A percentile compares a stretch with the other conserved stretches of the same genome.
Conservation (phyloP, 2,797 vertebrate genomes). For the Amblyraja radiata region DNA sequence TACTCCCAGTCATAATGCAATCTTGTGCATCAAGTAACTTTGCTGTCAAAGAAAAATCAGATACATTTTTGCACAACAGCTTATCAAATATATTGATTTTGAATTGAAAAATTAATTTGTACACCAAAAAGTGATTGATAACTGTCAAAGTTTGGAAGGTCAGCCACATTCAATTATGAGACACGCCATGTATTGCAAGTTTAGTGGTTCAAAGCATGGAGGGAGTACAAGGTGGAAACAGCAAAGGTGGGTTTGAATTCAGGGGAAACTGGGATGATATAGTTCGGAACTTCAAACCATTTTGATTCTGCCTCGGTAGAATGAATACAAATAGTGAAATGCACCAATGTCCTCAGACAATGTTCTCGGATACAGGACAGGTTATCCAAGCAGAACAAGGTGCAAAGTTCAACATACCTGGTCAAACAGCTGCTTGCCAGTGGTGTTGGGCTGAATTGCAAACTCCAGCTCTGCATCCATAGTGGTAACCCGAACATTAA, state of each 20-base stretch:
- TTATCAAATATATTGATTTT: background rate
- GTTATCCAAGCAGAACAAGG: too few relatives aligned
- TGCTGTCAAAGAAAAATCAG: too few relatives aligned
- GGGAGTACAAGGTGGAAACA: too few relatives aligned
- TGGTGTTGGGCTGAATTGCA: constrained; percentile 93
- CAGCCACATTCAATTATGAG: background rate
- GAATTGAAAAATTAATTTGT: background rate
- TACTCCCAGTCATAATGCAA: background rate
- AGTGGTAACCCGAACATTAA: constrained; percentile 90
- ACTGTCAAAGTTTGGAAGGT: background rate
- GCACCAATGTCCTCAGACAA: too few relatives aligned
- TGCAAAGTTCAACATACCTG: constrained; percentile 64
- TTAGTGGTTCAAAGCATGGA: too few relatives aligned
- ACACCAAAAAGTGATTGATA: background rate
- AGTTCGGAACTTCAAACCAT: too few relatives aligned
- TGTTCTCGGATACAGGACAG: background rate
- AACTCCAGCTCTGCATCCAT: constrained; percentile 99
- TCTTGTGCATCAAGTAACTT: too few relatives aligned
- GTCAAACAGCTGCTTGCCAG: constrained; percentile 94
- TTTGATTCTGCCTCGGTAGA: too few relatives aligned
- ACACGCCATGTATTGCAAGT: too few relatives aligned
- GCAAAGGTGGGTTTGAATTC: too few relatives aligned
- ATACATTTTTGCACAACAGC: background rate
- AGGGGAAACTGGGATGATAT: too few relatives aligned
- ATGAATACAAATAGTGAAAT: too few relatives aligned